Percentiles rank a stretch among this genome's conserved stretches.
These are phyloP conservation scores for Sternarchorhynchus goeldii DNA, from an alignment of 2,797 vertebrate genomes.

Conservation along the genomic window DNA sequence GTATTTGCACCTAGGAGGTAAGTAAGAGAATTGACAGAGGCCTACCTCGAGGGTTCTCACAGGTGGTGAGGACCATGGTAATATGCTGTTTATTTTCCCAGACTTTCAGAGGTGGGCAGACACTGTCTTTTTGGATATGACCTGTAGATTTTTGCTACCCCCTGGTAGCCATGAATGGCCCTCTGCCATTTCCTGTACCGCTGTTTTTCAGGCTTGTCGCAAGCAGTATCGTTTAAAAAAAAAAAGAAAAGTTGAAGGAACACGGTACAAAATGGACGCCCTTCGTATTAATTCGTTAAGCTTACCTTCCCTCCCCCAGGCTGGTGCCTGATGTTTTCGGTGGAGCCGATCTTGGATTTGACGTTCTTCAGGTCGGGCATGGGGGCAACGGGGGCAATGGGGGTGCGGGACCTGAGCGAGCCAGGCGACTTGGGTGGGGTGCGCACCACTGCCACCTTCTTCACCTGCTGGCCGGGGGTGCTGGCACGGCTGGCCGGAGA, in stretches of 20 bases:
- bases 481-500: constrained; percentile 85
- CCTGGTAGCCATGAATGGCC: not conserved
- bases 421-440: constrained; percentile 89
- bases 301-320: constrained; percentile 92
- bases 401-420: constrained; percentile 79
- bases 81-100: no score
- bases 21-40: constrained; percentile 25
- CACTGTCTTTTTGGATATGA: not conserved
- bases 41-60: not conserved
- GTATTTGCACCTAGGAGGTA: constrained; percentile 47
- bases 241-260: not conserved
- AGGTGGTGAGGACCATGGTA: not conserved
- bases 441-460: constrained; percentile 85
- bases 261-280: not conserved
- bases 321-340: constrained; percentile 88
- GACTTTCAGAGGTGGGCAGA: no score
- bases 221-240: not conserved
- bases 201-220: not conserved
- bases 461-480: constrained; percentile 78
- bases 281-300: not conserved
- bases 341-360: constrained; percentile 90
- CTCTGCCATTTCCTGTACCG: constrained; percentile 10
- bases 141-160: not conserved
- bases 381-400: constrained; percentile 72
- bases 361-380: constrained; percentile 90